Conservation (phyloP, 1,140 invertebrate species). For the Brachystomella parvula region DNA sequence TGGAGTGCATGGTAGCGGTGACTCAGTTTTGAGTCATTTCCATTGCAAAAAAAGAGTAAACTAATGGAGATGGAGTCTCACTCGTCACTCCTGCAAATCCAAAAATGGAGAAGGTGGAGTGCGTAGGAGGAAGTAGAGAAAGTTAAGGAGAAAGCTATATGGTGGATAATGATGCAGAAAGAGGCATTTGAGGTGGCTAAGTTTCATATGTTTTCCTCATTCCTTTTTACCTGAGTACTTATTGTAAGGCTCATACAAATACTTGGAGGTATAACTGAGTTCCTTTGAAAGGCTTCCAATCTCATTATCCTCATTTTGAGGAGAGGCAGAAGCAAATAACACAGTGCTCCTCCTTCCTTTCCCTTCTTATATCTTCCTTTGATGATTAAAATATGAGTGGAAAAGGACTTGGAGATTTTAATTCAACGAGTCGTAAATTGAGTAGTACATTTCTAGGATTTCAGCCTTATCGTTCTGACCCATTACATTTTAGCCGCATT, state of each 20-base stretch:
- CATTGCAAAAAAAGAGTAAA: neutral
- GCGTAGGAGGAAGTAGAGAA: constrained; percentile 1
- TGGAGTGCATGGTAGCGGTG: neutral
- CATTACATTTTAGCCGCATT: neutral
- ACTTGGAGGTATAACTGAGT: no score
- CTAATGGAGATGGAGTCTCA: neutral
- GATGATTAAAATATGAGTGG: neutral
- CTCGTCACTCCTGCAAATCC: constrained; percentile 11
- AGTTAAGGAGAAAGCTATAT: constrained; percentile 6
- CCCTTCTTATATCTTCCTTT: no score
- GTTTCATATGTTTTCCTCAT: constrained; percentile 20
- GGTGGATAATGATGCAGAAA: constrained; percentile 30
- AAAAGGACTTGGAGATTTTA: neutral
- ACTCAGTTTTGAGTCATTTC: constrained; percentile 7
- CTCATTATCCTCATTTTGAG: no score
- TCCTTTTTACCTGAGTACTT: neutral
- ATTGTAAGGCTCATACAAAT: neutral
- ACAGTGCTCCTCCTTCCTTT: no score
- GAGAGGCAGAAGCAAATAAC: no score
- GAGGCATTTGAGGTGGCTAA: constrained; percentile 28
- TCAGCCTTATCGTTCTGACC: neutral
- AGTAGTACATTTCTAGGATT: neutral
- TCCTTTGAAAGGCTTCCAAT: no score
- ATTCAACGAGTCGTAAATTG: neutral
- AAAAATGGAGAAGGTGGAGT: constrained; percentile 15